Evolutionary conservation across 2,888 invertebrate genomes (phyloP).

Genomic region (Eretmocerus hayati): DNA sequence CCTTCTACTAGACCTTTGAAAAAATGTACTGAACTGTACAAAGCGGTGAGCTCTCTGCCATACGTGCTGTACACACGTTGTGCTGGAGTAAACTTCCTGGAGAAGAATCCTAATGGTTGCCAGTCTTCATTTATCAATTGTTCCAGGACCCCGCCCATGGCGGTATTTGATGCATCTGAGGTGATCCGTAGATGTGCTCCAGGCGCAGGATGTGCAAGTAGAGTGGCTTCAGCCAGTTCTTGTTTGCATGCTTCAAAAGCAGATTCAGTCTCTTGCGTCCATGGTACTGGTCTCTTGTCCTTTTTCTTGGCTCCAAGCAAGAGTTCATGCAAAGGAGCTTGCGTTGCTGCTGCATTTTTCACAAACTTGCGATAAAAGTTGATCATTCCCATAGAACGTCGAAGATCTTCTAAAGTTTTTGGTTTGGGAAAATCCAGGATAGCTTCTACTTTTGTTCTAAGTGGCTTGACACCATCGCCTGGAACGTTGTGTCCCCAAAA

Average conservation of each 20-base stretch:
- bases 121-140: neutral
- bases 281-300: slow-evolving; percentile 11
- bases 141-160: neutral
- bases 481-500: no score
- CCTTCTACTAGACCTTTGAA: slow-evolving; percentile 10
- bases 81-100: neutral
- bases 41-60: neutral
- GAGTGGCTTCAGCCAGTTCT: slow-evolving; percentile 7
- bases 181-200: neutral
- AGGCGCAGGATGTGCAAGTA: slow-evolving; percentile 18
- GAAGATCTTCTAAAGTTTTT: no score
- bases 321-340: no score
- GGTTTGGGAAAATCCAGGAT: no score
- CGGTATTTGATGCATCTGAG: neutral
- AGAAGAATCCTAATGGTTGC: neutral
- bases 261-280: slow-evolving; percentile 13
- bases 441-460: no score
- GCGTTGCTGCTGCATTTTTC: no score
- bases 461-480: no score
- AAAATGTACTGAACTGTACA: neutral
- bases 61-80: neutral
- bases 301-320: no score
- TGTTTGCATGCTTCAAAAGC: slow-evolving; percentile 13
- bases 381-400: no score
- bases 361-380: no score